Percentiles rank a stretch among this genome's conserved stretches.
Conservation (phyloP, 2,113 vertebrate genomes). For the Anhinga rufa region DNA sequence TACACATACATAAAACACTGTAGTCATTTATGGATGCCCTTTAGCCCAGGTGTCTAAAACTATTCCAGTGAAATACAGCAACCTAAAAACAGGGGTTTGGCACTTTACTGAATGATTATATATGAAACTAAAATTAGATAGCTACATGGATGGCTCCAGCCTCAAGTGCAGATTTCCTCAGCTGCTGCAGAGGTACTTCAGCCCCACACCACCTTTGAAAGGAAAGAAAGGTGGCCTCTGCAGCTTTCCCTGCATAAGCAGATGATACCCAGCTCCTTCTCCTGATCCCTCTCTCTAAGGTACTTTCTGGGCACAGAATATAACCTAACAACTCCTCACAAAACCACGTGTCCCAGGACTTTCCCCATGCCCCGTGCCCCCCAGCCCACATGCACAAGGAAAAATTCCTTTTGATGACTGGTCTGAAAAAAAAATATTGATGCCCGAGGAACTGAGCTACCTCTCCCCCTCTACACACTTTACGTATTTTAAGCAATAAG, state of each 20-base stretch:
- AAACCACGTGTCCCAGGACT: neutral
- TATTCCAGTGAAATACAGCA: neutral
- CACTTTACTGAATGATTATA: neutral
- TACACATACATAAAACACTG: neutral
- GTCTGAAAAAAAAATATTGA: neutral
- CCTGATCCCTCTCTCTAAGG: neutral
- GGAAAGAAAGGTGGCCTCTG: neutral
- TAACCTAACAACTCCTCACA: neutral
- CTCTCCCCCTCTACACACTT: neutral
- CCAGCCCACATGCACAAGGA: neutral
- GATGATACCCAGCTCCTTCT: neutral
- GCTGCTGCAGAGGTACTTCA: neutral
- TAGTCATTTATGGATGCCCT: conserved; percentile 8
- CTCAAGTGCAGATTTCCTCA: neutral
- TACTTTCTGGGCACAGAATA: neutral
- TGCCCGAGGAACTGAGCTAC: neutral
- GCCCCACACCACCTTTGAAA: neutral
- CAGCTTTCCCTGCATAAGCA: neutral
- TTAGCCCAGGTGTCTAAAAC: conserved; percentile 6
- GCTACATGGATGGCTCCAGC: neutral
- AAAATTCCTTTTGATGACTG: neutral
- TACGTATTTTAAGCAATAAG: neutral
- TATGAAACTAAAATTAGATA: neutral
- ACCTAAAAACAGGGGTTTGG: neutral
- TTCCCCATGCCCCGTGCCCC: fast-evolving